Evolutionary conservation across 2,113 vertebrate species (phyloP).

Genomic region (Neotoma lepida): DNA sequence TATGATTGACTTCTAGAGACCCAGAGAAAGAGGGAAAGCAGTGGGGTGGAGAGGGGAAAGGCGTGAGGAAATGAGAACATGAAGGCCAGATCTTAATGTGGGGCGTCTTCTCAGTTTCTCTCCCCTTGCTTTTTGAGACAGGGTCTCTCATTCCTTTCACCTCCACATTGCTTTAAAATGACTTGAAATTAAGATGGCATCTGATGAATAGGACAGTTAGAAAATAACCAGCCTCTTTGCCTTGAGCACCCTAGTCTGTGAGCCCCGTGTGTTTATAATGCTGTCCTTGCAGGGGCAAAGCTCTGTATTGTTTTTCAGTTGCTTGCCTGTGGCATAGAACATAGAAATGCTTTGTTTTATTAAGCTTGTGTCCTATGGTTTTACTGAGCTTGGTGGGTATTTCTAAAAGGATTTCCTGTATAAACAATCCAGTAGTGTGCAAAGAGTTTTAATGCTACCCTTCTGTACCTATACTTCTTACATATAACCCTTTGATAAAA

Average conservation of each 20-base stretch:
- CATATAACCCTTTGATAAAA: background rate
- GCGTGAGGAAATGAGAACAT: background rate
- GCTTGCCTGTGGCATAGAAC: background rate
- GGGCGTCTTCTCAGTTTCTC: background rate
- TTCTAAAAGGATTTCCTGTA: background rate
- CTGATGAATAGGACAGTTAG: background rate
- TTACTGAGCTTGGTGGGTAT: background rate
- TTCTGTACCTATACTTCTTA: background rate
- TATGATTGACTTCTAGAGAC: background rate
- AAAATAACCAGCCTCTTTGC: background rate
- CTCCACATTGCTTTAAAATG: background rate
- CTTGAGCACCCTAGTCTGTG: background rate
- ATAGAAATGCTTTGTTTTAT: background rate
- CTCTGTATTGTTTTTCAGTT: background rate
- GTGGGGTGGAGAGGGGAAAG: background rate
- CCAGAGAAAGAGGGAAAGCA: background rate
- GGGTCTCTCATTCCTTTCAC: background rate
- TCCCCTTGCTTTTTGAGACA: background rate
- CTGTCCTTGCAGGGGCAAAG: no score
- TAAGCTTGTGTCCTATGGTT: background rate
- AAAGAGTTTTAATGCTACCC: background rate
- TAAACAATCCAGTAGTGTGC: background rate
- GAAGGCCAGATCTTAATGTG: background rate
- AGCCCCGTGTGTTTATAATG: background rate
- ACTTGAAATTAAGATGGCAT: background rate